Conservation (phyloP, 2,113 vertebrate species). For the Calyptommatus sinebrachiatus region DNA sequence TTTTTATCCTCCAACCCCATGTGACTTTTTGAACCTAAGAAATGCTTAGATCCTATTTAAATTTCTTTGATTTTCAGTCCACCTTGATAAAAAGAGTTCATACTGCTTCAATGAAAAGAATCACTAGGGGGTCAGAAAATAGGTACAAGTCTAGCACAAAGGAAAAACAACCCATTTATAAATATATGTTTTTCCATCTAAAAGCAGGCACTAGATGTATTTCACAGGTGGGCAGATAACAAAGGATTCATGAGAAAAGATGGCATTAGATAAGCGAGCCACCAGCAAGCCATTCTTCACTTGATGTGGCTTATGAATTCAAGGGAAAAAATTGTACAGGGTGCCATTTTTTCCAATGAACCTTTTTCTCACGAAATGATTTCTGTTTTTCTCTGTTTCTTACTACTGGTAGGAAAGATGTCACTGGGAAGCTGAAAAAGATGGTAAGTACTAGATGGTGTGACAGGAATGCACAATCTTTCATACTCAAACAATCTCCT, state of each 20-base stretch:
- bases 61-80: background rate
- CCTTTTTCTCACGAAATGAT: slow-evolving; percentile 9
- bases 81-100: background rate
- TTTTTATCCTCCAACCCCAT: background rate
- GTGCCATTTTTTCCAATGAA: background rate
- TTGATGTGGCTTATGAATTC: background rate
- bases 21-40: slow-evolving; percentile 10
- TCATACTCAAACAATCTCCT: too few species aligned
- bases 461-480: background rate
- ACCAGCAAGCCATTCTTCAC: background rate
- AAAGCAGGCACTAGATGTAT: background rate
- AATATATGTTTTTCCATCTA: background rate
- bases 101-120: background rate
- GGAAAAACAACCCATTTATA: background rate
- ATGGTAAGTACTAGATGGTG: background rate
- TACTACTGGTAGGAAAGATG: background rate
- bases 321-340: background rate
- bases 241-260: slow-evolving; percentile 1
- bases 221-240: slow-evolving; percentile 4
- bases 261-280: background rate
- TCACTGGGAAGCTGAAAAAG: background rate
- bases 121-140: background rate
- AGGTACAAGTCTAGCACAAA: slow-evolving; percentile 5
- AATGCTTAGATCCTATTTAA: background rate
- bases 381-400: background rate